Conservation (phyloP, 2,797 vertebrate genomes). For the Eleutherodactylus coqui region DNA sequence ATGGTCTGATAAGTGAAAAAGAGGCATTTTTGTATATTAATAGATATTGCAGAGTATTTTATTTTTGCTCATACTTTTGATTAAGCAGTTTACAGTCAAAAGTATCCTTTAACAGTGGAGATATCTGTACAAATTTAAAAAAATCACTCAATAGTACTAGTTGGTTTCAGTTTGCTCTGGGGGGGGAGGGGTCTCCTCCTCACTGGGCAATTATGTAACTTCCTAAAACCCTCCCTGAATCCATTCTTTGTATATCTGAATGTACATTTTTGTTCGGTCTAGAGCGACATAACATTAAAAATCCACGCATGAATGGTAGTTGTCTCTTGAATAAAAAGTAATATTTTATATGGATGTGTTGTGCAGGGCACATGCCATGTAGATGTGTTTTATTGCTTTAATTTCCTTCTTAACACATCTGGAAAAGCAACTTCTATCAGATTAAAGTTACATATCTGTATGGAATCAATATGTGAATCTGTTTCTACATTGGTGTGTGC, state of each 20-base stretch:
- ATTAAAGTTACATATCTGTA: constrained; percentile 10
- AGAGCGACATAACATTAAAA: not conserved
- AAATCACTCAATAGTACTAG: too few relatives aligned
- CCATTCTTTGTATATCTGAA: not conserved
- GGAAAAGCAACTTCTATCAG: constrained; percentile 27
- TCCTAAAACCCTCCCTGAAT: not conserved
- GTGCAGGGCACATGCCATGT: constrained; percentile 8
- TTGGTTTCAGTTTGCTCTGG: too few relatives aligned
- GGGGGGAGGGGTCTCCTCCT: too few relatives aligned
- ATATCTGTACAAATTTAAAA: too few relatives aligned
- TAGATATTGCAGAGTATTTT: too few relatives aligned
- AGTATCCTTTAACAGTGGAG: too few relatives aligned
- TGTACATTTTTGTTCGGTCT: not conserved
- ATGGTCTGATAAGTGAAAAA: too few relatives aligned
- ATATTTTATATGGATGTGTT: not conserved
- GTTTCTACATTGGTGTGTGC: not conserved
- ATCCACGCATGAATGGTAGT: not conserved
- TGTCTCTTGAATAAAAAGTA: not conserved
- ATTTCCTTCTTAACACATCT: constrained; percentile 39
- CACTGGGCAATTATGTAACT: too few relatives aligned
- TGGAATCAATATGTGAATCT: not conserved
- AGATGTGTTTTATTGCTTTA: constrained; percentile 38
- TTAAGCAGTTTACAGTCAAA: too few relatives aligned
- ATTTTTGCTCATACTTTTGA: too few relatives aligned
- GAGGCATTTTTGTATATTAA: too few relatives aligned